These are phyloP conservation scores for Xylota sylvarum DNA, from an alignment of 2,888 invertebrate species.

Conservation along the genomic window DNA sequence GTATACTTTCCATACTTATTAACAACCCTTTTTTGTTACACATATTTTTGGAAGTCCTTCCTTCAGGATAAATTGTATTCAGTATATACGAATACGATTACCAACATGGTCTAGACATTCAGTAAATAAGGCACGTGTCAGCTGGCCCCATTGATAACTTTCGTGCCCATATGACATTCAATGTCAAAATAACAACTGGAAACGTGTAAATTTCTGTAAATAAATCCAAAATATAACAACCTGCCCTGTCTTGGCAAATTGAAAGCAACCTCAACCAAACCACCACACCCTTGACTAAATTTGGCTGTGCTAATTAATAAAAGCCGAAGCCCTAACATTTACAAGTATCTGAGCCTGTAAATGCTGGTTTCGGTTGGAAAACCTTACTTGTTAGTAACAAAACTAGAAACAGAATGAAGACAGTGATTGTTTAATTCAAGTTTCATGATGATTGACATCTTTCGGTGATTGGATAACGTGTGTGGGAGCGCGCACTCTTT, in stretches of 20 bases:
- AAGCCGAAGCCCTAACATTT: slow-evolving; percentile 1
- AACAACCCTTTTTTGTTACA: too few species aligned
- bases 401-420: neutral
- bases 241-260: too few species aligned
- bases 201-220: neutral
- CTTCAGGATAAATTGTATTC: too few species aligned
- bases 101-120: neutral
- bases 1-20: too few species aligned
- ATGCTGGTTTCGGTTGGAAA: neutral
- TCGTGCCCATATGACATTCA: neutral
- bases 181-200: neutral
- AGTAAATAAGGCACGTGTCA: neutral
- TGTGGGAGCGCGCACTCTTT: slow-evolving; percentile 41
- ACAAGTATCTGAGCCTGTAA: neutral
- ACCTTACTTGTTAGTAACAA: neutral
- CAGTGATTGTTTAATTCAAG: slow-evolving; percentile 54
- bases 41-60: too few species aligned
- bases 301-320: slow-evolving; percentile 13
- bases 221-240: slow-evolving; percentile 3
- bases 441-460: slow-evolving; percentile 70
- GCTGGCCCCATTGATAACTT: neutral
- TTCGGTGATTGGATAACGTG: neutral
- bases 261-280: too few species aligned
- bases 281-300: slow-evolving; percentile 16
- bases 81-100: neutral